Percentiles rank a stretch among this genome's conserved stretches.
Evolutionary conservation across 2,113 vertebrate species (phyloP).

Genomic region (Antidorcas marsupialis): DNA sequence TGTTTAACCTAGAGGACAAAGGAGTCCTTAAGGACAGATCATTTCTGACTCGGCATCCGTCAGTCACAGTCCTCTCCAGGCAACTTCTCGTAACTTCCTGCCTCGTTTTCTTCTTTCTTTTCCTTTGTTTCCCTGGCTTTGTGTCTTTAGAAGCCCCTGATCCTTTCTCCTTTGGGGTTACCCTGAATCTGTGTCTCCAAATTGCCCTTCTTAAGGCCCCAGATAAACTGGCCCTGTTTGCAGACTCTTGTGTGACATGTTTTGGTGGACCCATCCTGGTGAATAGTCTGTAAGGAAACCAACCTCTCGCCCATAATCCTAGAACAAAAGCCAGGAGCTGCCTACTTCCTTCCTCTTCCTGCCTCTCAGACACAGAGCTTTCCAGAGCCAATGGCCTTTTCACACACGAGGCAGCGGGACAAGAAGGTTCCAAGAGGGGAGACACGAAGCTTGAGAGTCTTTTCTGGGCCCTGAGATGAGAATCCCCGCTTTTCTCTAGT

Average conservation of each 20-base stretch:
- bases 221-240: neutral
- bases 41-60: neutral
- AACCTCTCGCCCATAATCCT: neutral
- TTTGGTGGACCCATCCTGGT: too few relatives aligned
- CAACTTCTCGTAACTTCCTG: neutral
- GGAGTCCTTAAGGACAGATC: neutral
- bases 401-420: neutral
- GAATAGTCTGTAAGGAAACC: neutral
- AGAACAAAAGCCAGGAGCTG: neutral
- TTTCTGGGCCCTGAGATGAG: accelerated
- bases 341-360: neutral
- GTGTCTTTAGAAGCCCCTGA: neutral
- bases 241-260: neutral
- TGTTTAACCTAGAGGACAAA: neutral
- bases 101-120: neutral
- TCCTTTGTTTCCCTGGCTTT: neutral
- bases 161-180: neutral
- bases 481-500: neutral
- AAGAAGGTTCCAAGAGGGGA: neutral
- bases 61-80: neutral
- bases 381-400: neutral
- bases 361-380: neutral
- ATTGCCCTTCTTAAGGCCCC: neutral
- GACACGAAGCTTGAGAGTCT: neutral
- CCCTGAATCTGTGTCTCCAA: neutral